Evolutionary conservation across 1,140 invertebrate species (phyloP).

Genomic region (Pectinophora gossypiella): DNA sequence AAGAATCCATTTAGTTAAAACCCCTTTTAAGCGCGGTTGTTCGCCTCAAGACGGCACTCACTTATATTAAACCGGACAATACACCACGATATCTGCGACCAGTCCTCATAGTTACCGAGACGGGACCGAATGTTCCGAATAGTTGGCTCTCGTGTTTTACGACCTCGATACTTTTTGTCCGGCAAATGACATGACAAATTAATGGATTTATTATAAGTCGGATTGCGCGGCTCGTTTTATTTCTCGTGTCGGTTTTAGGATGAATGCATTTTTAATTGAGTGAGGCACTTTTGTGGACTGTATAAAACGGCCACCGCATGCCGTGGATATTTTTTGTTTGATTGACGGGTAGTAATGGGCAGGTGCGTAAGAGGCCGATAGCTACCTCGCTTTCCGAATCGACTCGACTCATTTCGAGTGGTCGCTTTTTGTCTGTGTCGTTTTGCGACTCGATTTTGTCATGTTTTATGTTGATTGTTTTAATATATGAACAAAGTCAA

Average conservation of each 20-base stretch:
- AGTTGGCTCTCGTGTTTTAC: conserved; percentile 43
- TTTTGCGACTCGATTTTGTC: conserved; percentile 38
- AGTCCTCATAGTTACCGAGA: conserved; percentile 58
- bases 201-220: conserved; percentile 72
- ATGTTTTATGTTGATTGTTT: conserved; percentile 37
- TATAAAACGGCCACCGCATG: conserved; percentile 67
- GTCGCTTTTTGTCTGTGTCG: conserved; percentile 46
- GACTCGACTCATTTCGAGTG: conserved; percentile 33
- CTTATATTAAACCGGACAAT: conserved; percentile 62
- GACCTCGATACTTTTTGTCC: conserved; percentile 53
- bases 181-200: conserved; percentile 73
- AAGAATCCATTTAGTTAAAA: too few species aligned
- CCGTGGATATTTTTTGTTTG: conserved; percentile 65
- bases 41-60: conserved; percentile 36
- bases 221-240: conserved; percentile 56
- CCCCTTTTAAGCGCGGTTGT: too few species aligned
- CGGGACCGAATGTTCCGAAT: conserved; percentile 38
- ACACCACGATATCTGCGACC: conserved; percentile 56
- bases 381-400: conserved; percentile 59
- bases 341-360: conserved; percentile 71
- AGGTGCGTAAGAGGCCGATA: conserved; percentile 64
- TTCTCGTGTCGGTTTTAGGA: conserved; percentile 54
- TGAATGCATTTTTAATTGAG: conserved; percentile 74
- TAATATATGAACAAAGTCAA: conserved; percentile 7
- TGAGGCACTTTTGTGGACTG: conserved; percentile 70